These are phyloP conservation scores for Sebastiscus albofasciatus DNA, from an alignment of 2,797 vertebrate species.

Conservation along the genomic window DNA sequence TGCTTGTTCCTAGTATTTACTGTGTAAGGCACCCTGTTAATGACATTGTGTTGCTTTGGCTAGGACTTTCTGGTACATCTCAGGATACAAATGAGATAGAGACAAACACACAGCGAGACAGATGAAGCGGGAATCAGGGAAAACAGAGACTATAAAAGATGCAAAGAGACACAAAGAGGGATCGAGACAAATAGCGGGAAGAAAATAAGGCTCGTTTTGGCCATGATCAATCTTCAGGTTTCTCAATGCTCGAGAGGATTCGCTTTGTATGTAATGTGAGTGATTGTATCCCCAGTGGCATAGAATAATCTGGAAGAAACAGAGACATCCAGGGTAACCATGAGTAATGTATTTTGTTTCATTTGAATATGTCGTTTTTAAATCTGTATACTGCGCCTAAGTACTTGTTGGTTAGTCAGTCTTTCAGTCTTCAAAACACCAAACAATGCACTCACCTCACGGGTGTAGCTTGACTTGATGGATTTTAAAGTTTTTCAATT, in stretches of 20 bases:
- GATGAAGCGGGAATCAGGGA: neutral
- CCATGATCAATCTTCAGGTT: slow-evolving; percentile 22
- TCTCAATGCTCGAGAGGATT: slow-evolving; percentile 18
- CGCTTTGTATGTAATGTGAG: slow-evolving; percentile 16
- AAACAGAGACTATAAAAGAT: slow-evolving; percentile 5
- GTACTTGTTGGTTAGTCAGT: neutral
- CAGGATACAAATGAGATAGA: slow-evolving; percentile 27
- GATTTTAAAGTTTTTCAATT: neutral
- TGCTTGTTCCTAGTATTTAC: slow-evolving; percentile 30
- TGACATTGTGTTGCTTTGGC: slow-evolving; percentile 22
- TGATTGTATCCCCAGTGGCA: slow-evolving; percentile 14
- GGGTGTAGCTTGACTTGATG: neutral
- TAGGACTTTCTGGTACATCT: slow-evolving; percentile 26
- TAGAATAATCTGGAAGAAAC: slow-evolving; percentile 19
- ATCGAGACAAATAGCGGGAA: slow-evolving; percentile 15
- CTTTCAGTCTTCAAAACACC: neutral
- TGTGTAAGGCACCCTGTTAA: slow-evolving; percentile 19
- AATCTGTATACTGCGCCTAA: neutral
- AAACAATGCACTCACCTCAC: neutral
- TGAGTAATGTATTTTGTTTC: slow-evolving; percentile 12
- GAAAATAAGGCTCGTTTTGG: slow-evolving; percentile 15
- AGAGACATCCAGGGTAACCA: slow-evolving; percentile 6
- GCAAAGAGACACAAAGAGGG: slow-evolving; percentile 8
- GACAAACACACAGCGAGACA: neutral
- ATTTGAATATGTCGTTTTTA: neutral